Evolutionary conservation across 35 echinoderm and acorn worm genomes (phyloP), one percentile per base, ranked within the genome.

Genomic region (Anneissia japonica): DNA sequence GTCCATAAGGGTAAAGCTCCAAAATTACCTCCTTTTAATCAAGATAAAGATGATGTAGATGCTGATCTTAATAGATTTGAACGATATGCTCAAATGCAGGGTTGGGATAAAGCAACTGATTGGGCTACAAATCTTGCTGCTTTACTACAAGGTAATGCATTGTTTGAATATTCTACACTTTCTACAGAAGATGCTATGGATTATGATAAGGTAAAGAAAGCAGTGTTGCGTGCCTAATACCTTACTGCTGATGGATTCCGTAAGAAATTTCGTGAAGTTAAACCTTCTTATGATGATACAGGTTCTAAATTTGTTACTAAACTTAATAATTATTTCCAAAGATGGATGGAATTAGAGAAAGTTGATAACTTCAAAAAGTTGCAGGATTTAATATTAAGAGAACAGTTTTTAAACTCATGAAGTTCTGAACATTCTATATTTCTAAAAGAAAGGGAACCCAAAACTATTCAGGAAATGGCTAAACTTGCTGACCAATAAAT

Each of bases 11-110:
- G 28, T 39, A 81, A 41, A 74, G 35, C 51, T 17, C 86, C 86
- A 51, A 93, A 93, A 80, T 33, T 93, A 28, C 91, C 86, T 0
- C 16, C 43, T 3, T 93, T 88, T 76, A 36, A 89, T n/a, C 75
- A 93, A 84, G 40, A 46, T 30, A 83, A 78, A 78, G 86, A 93
- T 79, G 80, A 89, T 37, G 30, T 93, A 17, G 91, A 93, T 72
- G 86, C 91, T 0, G 87, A 93, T 78, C 79, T 89, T n/a, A 36
- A 84, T n/a, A 35, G 84, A 51, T 87, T 86, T 82, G 92, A 87
- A 31, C 35, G 88, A 17, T 86, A 87, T 87, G 92, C 88, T 46
- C 31, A 3, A 1, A 35, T 32, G 4, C 77, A 94, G 79, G 36
- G 74, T 16, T 93, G 86, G 91, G 7, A 33, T 19, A 73, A 34